These are phyloP conservation scores for Trachelus troglodyta DNA, from an alignment of 2,888 invertebrate species.

Conservation along the genomic window DNA sequence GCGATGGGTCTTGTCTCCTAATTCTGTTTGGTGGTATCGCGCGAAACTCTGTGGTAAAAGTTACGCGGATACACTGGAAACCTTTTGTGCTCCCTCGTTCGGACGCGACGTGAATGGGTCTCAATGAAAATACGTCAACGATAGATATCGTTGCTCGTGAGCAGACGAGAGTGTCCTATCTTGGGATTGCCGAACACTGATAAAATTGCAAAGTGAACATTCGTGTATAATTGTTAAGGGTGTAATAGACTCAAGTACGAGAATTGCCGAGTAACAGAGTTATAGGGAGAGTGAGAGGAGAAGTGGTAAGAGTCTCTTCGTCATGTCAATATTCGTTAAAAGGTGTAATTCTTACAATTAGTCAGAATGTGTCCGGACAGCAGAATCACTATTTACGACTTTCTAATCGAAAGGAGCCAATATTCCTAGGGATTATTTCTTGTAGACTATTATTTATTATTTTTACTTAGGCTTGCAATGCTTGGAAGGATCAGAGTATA, in stretches of 20 bases:
- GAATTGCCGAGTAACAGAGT: neutral
- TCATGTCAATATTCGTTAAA: neutral
- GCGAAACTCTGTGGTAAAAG: conserved; percentile 48
- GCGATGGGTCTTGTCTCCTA: conserved; percentile 37
- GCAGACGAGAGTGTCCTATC: neutral
- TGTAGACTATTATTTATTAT: neutral
- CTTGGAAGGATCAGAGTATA: neutral
- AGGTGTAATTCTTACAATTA: neutral
- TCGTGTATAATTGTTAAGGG: neutral
- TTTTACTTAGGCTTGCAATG: neutral
- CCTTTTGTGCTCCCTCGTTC: conserved; percentile 42
- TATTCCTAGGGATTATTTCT: neutral
- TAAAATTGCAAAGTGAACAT: neutral
- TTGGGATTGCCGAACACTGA: neutral
- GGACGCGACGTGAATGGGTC: neutral
- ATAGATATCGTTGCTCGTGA: neutral
- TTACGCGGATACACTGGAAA: conserved; percentile 51
- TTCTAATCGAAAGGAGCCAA: neutral
- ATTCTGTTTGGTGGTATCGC: conserved; percentile 50
- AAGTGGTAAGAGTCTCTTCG: neutral
- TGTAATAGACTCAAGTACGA: neutral
- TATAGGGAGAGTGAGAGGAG: no score
- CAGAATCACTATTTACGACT: neutral
- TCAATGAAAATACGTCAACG: neutral
- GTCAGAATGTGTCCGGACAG: no score